phyloP scores from a whole-genome alignment of 2,113 vertebrate genomes.

The Vulpes vulpes region DNA sequence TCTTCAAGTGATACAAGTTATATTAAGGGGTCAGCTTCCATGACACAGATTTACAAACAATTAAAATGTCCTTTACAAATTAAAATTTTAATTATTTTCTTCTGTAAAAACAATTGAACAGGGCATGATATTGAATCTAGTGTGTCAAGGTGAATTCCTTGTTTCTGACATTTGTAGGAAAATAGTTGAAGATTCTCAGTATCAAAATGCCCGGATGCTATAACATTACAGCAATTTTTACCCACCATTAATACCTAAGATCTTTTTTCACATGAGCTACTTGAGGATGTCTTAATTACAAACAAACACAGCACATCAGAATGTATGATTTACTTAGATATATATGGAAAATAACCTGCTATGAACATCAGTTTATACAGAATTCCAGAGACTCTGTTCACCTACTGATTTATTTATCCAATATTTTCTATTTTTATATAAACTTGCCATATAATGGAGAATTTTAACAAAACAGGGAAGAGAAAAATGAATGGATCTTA shows the following conservation, averaged over 20 bases:
- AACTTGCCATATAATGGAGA: neutral
- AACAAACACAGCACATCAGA: neutral
- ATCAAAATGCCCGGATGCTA: neutral
- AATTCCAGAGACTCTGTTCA: neutral
- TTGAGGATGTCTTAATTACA: neutral
- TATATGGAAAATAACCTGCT: neutral
- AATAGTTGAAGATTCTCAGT: neutral
- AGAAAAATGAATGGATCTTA: constrained; percentile 9
- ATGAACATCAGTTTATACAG: neutral
- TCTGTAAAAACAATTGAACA: neutral
- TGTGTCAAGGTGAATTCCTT: neutral
- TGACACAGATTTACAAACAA: neutral
- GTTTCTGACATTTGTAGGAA: neutral
- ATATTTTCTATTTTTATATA: neutral
- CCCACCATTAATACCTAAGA: neutral
- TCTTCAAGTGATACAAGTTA: neutral
- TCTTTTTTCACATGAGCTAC: neutral
- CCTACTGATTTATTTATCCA: neutral
- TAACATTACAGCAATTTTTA: neutral
- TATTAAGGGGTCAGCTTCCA: neutral
- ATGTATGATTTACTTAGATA: neutral
- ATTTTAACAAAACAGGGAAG: neutral
- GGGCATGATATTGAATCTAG: neutral
- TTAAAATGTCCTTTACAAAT: neutral
- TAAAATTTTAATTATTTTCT: neutral